Conservation (phyloP, 1,140 invertebrate species). For the Drosophila chauvacae region DNA sequence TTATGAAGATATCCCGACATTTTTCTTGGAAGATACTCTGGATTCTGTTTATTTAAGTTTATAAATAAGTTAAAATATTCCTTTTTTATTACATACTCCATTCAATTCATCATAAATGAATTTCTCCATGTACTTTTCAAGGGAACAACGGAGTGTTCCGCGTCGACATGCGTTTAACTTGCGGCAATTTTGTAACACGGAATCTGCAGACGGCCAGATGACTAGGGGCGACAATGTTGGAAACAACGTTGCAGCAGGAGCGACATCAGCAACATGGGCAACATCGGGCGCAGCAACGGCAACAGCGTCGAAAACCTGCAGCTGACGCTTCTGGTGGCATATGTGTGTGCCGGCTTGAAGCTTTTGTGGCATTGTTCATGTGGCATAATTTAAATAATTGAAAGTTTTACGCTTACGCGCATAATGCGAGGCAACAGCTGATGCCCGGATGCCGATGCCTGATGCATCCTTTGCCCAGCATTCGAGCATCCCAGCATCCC, state of each 20-base stretch:
- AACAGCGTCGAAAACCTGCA: slow-evolving; percentile 55
- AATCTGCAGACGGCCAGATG: slow-evolving; percentile 43
- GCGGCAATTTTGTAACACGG: slow-evolving; percentile 80
- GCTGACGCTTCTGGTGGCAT: slow-evolving; percentile 66
- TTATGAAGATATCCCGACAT: too few species aligned
- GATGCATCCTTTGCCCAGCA: slow-evolving; percentile 18
- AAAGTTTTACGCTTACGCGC: slow-evolving; percentile 82
- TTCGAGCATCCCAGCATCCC: not conserved
- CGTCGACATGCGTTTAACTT: slow-evolving; percentile 83
- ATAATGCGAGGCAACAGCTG: slow-evolving; percentile 70
- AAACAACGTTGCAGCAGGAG: slow-evolving; percentile 45
- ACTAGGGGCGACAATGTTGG: slow-evolving; percentile 57
- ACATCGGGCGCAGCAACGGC: slow-evolving; percentile 38
- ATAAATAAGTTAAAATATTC: too few species aligned
- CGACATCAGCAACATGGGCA: slow-evolving; percentile 21
- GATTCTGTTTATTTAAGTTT: not conserved
- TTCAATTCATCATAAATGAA: too few species aligned
- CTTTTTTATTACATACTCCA: too few species aligned
- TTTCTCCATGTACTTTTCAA: not conserved
- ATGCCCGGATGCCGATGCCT: slow-evolving; percentile 53
- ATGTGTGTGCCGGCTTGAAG: slow-evolving; percentile 49
- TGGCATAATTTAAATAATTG: slow-evolving; percentile 84
- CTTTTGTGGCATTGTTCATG: slow-evolving; percentile 81
- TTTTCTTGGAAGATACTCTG: too few species aligned
- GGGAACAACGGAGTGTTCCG: slow-evolving; percentile 16